These are phyloP conservation scores for Urocitellus parryii DNA, from an alignment of 2,113 vertebrate species.

Conservation along the genomic window DNA sequence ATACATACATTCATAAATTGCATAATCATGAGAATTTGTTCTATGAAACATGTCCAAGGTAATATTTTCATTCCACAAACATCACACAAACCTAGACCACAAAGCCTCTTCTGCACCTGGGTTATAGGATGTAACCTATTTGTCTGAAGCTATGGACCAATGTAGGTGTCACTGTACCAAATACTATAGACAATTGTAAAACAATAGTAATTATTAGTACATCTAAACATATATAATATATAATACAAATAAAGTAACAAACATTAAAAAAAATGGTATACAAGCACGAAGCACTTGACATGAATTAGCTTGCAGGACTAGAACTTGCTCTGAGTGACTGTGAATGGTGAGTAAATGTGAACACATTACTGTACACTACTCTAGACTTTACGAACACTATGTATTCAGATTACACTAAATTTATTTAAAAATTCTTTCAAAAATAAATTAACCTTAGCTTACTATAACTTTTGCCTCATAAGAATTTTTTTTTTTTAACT, in stretches of 20 bases:
- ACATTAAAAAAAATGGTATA: not conserved
- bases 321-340: not conserved
- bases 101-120: fast-evolving
- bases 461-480: not conserved
- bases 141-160: not conserved
- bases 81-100: not conserved
- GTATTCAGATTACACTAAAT: not conserved
- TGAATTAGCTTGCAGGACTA: not conserved
- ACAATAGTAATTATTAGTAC: not conserved
- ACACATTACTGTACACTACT: not conserved
- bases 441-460: not conserved
- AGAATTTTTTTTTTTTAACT: not conserved
- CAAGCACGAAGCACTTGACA: too few relatives aligned
- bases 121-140: not conserved
- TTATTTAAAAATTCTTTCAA: not conserved
- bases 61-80: not conserved
- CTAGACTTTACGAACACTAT: not conserved
- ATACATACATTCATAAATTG: not conserved
- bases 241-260: not conserved
- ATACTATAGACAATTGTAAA: not conserved
- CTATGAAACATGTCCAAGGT: not conserved
- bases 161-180: not conserved
- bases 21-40: not conserved
- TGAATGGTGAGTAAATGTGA: not conserved
- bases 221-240: not conserved